These are phyloP conservation scores for Megaustenia siamemsis DNA, from an alignment of 2,888 invertebrate genomes.

Conservation along the genomic window DNA sequence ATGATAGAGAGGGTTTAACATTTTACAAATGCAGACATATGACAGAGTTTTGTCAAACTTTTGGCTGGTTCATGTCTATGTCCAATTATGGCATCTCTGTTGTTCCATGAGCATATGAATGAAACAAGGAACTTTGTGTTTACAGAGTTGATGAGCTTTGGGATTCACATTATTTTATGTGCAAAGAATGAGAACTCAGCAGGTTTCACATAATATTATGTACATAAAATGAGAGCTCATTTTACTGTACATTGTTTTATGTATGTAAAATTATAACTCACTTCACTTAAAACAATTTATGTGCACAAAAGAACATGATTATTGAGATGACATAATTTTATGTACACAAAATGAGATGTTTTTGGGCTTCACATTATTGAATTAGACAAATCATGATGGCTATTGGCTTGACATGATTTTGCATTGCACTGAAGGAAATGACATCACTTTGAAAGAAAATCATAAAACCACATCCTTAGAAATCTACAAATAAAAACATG, in stretches of 20 bases:
- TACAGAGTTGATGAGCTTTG: too few species aligned
- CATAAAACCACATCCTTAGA: neutral
- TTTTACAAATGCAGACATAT: too few species aligned
- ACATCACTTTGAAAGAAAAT: constrained; percentile 1
- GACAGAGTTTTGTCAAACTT: too few species aligned
- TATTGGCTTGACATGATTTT: neutral
- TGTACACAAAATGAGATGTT: neutral
- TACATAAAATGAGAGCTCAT: neutral
- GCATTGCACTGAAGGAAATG: constrained; percentile 25
- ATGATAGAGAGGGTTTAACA: too few species aligned
- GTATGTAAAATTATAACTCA: too few species aligned
- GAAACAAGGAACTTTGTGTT: too few species aligned
- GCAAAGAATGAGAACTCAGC: neutral
- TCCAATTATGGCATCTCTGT: too few species aligned
- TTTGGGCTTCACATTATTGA: neutral
- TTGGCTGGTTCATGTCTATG: too few species aligned
- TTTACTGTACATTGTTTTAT: too few species aligned
- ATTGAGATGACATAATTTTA: neutral
- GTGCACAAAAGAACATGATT: neutral
- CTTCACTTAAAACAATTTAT: too few species aligned
- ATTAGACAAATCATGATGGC: too few species aligned
- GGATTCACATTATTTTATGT: neutral
- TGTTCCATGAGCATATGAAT: too few species aligned
- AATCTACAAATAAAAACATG: neutral
- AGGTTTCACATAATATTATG: neutral